These are phyloP conservation scores for Platysteira castanea DNA, from an alignment of 2,113 vertebrate genomes.

Conservation along the genomic window DNA sequence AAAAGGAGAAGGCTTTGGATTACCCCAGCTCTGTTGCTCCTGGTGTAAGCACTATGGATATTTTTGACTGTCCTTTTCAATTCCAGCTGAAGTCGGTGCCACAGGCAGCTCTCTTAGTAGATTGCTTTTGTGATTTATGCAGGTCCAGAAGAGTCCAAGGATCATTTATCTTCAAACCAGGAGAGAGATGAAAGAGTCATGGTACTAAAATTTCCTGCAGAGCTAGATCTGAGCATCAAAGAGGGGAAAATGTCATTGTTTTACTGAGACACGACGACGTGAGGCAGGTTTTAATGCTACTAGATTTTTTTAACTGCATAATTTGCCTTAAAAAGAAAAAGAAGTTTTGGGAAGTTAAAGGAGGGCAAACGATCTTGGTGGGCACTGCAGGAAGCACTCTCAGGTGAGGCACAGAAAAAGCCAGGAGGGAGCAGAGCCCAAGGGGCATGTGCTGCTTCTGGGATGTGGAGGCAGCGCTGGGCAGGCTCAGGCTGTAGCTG, in stretches of 20 bases:
- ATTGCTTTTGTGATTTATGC: conserved; percentile 80
- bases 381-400: not conserved
- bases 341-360: not conserved
- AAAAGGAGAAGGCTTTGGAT: not conserved
- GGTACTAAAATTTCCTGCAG: conserved; percentile 71
- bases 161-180: conserved; percentile 78
- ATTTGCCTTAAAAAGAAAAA: not conserved
- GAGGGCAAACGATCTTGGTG: not conserved
- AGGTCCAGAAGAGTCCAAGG: conserved; percentile 71
- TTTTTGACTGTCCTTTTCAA: conserved; percentile 70
- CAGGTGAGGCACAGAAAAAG: not conserved
- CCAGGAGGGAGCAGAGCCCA: not conserved
- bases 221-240: conserved; percentile 72
- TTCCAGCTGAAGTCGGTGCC: conserved; percentile 63
- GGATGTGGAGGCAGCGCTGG: not conserved
- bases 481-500: not conserved
- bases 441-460: fast-evolving
- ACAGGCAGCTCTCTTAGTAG: conserved; percentile 69
- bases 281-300: conserved; percentile 67
- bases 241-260: conserved; percentile 72
- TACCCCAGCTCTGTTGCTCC: conserved; percentile 29
- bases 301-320: conserved; percentile 40
- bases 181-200: conserved; percentile 74
- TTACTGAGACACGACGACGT: conserved; percentile 64
- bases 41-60: conserved; percentile 60